phyloP scores from a whole-genome alignment of 2,888 invertebrate species.

The Digitonthophagus gazella region DNA sequence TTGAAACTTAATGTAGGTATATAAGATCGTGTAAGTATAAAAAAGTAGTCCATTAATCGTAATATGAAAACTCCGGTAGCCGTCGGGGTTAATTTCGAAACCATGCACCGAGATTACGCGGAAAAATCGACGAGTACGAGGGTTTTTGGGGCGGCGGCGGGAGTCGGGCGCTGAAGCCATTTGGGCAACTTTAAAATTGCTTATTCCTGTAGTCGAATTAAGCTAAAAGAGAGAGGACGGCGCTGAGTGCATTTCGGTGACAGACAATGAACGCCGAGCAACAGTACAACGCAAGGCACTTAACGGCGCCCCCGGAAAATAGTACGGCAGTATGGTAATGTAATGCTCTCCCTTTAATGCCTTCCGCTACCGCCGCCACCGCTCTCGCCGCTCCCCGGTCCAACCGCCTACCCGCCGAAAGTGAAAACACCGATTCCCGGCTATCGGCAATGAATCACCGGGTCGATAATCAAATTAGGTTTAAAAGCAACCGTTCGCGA shows the following conservation, averaged over 20 bases:
- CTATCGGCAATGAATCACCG: slow-evolving; percentile 14
- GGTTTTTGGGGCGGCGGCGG: not conserved
- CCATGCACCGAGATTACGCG: not conserved
- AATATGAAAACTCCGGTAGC: too few species aligned
- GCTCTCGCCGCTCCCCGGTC: slow-evolving; percentile 15
- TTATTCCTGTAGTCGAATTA: slow-evolving; percentile 34
- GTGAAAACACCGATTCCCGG: slow-evolving; percentile 17
- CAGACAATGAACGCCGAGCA: slow-evolving; percentile 42
- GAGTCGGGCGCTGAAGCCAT: slow-evolving; percentile 15
- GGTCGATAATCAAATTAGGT: slow-evolving; percentile 19
- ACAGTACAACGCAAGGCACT: slow-evolving; percentile 46
- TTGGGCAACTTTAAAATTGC: slow-evolving; percentile 22
- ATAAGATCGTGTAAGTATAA: too few species aligned
- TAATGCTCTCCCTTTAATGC: slow-evolving; percentile 34
- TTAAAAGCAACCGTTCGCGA: slow-evolving; percentile 15
- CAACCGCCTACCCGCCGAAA: slow-evolving; percentile 4
- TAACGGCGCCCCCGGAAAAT: slow-evolving; percentile 38
- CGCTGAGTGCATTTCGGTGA: slow-evolving; percentile 41
- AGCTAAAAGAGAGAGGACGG: slow-evolving; percentile 35
- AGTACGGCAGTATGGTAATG: slow-evolving; percentile 37
- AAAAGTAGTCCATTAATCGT: too few species aligned
- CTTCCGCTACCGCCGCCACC: slow-evolving; percentile 22
- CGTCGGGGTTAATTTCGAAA: not conserved
- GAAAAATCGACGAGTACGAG: not conserved
- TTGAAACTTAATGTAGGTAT: too few species aligned